These are phyloP conservation scores for Heloderma charlesbogerti DNA, from an alignment of 2,113 vertebrate genomes.

Conservation along the genomic window DNA sequence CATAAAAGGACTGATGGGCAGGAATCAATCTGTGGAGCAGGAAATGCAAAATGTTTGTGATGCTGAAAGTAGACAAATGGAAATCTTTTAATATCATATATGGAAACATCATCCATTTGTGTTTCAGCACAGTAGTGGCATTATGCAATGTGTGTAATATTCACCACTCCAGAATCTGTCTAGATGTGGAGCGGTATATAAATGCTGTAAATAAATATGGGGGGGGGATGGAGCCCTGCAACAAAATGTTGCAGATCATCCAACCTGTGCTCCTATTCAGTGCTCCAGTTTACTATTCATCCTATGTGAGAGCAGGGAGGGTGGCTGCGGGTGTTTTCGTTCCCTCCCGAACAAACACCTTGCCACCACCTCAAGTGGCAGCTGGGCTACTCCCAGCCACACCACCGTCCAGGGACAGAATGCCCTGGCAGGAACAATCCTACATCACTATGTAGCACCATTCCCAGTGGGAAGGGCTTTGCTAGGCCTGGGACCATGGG, in stretches of 20 bases:
- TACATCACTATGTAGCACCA: no score
- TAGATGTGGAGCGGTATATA: no score
- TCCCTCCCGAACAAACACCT: no score
- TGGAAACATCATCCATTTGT: slow-evolving; percentile 37
- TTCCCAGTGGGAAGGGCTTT: no score
- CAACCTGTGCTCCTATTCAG: no score
- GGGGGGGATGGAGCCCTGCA: neutral
- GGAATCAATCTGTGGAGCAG: slow-evolving; percentile 49
- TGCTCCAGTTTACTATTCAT: neutral
- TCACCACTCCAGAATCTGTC: neutral
- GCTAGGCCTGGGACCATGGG: no score
- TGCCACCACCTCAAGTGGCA: no score
- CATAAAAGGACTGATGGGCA: slow-evolving; percentile 62
- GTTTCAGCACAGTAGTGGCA: slow-evolving; percentile 42
- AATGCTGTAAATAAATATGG: no score
- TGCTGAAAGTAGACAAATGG: slow-evolving; percentile 43
- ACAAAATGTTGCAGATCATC: neutral
- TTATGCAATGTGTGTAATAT: slow-evolving; percentile 6
- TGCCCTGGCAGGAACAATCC: no score
- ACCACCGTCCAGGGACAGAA: no score
- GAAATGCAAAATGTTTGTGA: slow-evolving; percentile 58
- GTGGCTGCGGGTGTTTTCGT: no score
- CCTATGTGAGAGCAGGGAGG: neutral
- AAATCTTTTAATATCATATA: slow-evolving; percentile 34
- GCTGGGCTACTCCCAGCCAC: no score